These are phyloP conservation scores for Caenorhabditis panamensis DNA, from an alignment of 2,888 invertebrate genomes.

Conservation along the genomic window DNA sequence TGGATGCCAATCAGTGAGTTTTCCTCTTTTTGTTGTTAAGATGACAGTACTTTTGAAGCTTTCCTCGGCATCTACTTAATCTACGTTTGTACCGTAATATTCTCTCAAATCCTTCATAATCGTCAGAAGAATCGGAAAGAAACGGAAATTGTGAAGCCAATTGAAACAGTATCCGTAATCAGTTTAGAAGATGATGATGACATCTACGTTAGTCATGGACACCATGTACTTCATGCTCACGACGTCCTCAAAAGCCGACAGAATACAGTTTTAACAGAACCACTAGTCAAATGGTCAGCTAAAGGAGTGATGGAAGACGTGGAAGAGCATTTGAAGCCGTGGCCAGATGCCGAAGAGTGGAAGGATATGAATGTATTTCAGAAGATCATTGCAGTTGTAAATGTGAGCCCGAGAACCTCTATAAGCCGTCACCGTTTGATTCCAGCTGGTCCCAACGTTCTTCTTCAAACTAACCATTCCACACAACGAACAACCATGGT, in stretches of 20 bases:
- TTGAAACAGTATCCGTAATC: conserved; percentile 8
- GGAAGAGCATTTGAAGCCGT: conserved; percentile 52
- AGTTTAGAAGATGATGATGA: conserved; percentile 44
- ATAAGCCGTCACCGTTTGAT: too few species aligned
- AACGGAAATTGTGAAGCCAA: conserved; percentile 23
- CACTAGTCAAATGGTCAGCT: conserved; percentile 55
- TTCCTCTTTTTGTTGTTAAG: background rate
- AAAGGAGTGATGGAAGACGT: conserved; percentile 38
- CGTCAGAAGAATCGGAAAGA: conserved; percentile 41
- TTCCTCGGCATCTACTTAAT: conserved; percentile 83
- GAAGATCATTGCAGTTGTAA: conserved; percentile 47
- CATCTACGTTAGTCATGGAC: conserved; percentile 54
- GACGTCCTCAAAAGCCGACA: conserved; percentile 37
- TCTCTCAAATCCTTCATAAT: conserved; percentile 77
- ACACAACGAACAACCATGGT: conserved; percentile 84
- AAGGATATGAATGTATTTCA: conserved; percentile 53
- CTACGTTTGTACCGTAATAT: conserved; percentile 83
- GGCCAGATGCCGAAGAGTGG: conserved; percentile 61
- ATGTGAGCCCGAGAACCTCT: conserved; percentile 1
- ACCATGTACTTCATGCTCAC: conserved; percentile 44
- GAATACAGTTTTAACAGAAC: too few species aligned
- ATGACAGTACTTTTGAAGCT: conserved; percentile 77
- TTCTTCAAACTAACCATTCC: conserved; percentile 84
- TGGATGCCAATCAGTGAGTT: conserved; percentile 82
- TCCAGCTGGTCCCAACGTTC: conserved; percentile 83